Evolutionary conservation across 2,888 invertebrate genomes (phyloP), one percentile per base, ranked within the genome.

Genomic region (Entomobrya proxima): DNA sequence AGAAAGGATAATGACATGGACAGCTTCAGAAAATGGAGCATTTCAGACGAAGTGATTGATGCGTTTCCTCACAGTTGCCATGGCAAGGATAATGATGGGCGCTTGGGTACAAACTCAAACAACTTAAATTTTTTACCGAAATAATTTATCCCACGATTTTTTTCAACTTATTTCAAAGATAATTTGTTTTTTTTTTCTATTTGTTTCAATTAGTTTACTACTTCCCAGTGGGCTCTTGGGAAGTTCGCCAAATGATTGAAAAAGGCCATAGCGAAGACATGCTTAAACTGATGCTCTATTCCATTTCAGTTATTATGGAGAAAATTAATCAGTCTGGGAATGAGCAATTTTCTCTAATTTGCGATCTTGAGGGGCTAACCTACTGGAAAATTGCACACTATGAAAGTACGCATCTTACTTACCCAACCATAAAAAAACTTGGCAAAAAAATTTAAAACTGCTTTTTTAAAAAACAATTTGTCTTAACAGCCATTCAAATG

Each of bases 31-130:
- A 76, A 80, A 32, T 89, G 89, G 89, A 79, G 76, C 18, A 81
- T 88, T 40, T 86, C 87, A 18, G 61, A 78, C 0, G 67, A 44
- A 13, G 81, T 89, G 13, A 64, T 72, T n/a, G 52, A 86, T 9
- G 86, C 80, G 18, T 87, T 89, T 67, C 87, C 87, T 0, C 85
- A 85, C 69, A 76, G 74, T 30, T 69, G 86, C 35, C 74, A 86
- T 44, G 89, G 89, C 30, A 37, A 47, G 24, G 89, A 89, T 58
- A 83, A 88, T 44, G 89, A 87, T n/a, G 89, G 89, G 40, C 76
- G 89, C n/a, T 44, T 81, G 24, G 86, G 89, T 89, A 75, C 35
- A 79, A 40, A 13, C 13, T 15, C 58, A 58, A 5, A n/a, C 27
- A 27, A 27, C 44, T 40, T 40, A 27, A 50, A 50, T 50, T 18